Base-by-base conservation (phyloP, 1,140 invertebrate species). In the Ptiloglossa arizonensis region DNA sequence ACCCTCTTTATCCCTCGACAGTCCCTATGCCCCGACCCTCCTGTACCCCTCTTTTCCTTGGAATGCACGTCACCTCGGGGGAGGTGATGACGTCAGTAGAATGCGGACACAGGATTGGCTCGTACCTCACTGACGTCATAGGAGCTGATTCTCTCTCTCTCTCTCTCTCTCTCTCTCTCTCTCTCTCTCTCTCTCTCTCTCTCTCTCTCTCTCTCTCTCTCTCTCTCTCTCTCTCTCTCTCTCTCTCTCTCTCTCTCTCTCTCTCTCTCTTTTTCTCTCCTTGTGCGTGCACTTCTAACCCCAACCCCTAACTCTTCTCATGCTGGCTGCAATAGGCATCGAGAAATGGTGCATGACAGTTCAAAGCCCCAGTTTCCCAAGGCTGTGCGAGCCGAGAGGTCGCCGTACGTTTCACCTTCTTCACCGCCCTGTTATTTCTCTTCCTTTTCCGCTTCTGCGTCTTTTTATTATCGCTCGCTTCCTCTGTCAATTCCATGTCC, bases 341-440 rank as follows among this genome's bases (percentile, higher is more conserved):
- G 81, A 83, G 64, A 88, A 81, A 79, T 88, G 88, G 91, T 92
- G 91, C 89, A 92, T 82, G 67, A 68, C 83, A 86, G 91, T 93
- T 93, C 91, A 93, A 90, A 92, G 91, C 79, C 85, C 91, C 89
- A 92, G 90, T 92, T 92, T 92, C 73, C 90, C 90, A 92, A 92
- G 91, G 91, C 91, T 92, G 88, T 85, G 74, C 84, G 87, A 87
- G 74, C 70, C 84, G 87, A 81, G 88, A 87, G 88, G 90, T 91
- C 87, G 87, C 80, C 86, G 86, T 81, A 83, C 82, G 85, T 86
- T 66, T 69, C 63, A 50, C 59, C 70, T 80, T 83, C 81, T 59
- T 72, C 66, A 9, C 52, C 70, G 50, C 54, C 59, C 60, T 46
- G 19, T 19, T 38, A n/a, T 41, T 69, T 68, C 66, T 52, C 57